Base-by-base conservation (phyloP, 2,888 invertebrate genomes). In the Limnephilus rhombicus region DNA sequence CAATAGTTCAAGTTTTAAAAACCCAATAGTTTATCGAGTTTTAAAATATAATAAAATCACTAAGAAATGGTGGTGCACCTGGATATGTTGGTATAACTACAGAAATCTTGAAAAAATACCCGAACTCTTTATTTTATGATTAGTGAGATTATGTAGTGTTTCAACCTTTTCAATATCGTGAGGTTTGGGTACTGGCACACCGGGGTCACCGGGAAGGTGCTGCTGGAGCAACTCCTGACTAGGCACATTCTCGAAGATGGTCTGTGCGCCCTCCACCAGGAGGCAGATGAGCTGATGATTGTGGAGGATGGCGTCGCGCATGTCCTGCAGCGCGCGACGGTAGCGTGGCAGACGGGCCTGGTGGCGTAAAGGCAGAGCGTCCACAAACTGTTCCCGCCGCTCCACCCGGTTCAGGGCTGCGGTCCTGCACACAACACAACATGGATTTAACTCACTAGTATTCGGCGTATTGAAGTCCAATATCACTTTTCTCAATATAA, bases 281-380 rank as follows among this genome's bases (percentile, higher is more conserved):
- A 97, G 95, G 92, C 98, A 97, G 7, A 97, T 97, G 34, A 97
- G 96, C 85, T 96, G 95, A 87, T 97, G 96, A 94, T 97, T 97
- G 15, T 98, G 97, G 94, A 98, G 98, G 83, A 99, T 97, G 94
- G 98, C 98, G 90, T 97, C 96, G 94, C 98, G 97, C 90, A 99
- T 97, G 92, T 97, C 96, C 41, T 97, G 96, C 85, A 99, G 95
- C 95, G 99, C 98, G 3, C 97, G 96, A 85, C 97, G 96, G 95
- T 99, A 99, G 93, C 97, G 97, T 2, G 96, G 96, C 3, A 99
- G 95, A 94, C 98, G 96, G 85, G 97, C 96, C 94, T 98, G 98
- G 95, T 99, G 99, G 85, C 96, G 97, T 15, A 95, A 94, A 0
- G 98, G 98, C 83, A 99, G 68, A 68, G 68, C 24, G 24, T 68